phyloP scores from a whole-genome alignment of 2,797 vertebrate genomes.

The Aldrovandia affinis region DNA sequence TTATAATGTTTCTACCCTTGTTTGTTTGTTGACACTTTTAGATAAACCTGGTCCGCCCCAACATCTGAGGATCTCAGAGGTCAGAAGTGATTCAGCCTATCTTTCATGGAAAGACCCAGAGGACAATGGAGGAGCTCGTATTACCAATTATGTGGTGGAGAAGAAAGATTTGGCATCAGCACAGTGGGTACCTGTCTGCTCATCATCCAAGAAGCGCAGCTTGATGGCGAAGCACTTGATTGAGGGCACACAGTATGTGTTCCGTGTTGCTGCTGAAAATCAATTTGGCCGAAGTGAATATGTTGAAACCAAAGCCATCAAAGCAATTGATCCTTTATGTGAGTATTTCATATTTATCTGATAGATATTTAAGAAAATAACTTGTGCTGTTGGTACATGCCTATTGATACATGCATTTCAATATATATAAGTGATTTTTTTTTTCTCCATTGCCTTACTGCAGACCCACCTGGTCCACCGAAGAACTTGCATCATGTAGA shows the following conservation, averaged over 20 bases:
- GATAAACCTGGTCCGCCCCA: constrained; percentile 97
- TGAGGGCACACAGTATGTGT: constrained; percentile 91
- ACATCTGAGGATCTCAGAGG: constrained; percentile 88
- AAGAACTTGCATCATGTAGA: constrained; percentile 95
- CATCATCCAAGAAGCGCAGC: constrained; percentile 96
- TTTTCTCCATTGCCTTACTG: constrained; percentile 46
- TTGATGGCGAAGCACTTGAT: constrained; percentile 89
- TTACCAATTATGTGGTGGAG: constrained; percentile 97
- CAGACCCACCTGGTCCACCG: constrained; percentile 96
- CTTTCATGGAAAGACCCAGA: constrained; percentile 98
- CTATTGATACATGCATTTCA: not conserved
- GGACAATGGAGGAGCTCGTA: constrained; percentile 89
- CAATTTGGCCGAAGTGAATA: constrained; percentile 93
- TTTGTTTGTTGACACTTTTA: constrained; percentile 54
- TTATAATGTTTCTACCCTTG: constrained; percentile 11
- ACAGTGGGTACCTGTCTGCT: constrained; percentile 91
- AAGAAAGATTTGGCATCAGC: constrained; percentile 89
- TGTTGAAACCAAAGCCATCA: constrained; percentile 86
- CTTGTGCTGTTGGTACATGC: not conserved
- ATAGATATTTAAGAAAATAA: constrained; percentile 5
- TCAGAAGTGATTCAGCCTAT: constrained; percentile 94
- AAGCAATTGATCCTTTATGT: constrained; percentile 96
- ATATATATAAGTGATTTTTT: constrained; percentile 17
- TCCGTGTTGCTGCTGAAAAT: constrained; percentile 97
- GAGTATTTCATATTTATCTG: constrained; percentile 67